Evolutionary conservation across 2,797 vertebrate species (phyloP).

Genomic region (Gila robusta): DNA sequence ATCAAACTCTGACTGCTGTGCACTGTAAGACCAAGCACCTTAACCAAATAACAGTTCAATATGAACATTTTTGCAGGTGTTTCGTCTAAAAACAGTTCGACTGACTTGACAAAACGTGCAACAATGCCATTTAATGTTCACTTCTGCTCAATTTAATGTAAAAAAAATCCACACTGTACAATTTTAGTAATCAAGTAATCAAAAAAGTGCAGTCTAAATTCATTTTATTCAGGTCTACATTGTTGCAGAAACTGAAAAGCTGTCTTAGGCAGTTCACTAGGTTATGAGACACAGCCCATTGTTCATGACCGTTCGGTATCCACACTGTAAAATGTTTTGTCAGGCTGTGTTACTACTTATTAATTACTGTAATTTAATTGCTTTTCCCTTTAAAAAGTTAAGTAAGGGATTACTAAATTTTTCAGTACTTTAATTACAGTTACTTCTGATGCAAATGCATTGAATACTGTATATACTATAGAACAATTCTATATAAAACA

Average conservation of each 20-base stretch:
- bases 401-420: neutral
- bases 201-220: neutral
- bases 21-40: neutral
- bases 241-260: neutral
- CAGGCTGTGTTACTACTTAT: neutral
- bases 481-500: neutral
- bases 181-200: neutral
- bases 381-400: neutral
- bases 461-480: neutral
- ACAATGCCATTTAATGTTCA: neutral
- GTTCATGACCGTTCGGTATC: neutral
- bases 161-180: neutral
- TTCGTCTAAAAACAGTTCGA: neutral
- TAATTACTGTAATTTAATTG: neutral
- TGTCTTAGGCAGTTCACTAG: too few relatives aligned
- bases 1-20: conserved; percentile 49
- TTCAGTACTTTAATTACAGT: neutral
- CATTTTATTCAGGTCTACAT: neutral
- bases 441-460: neutral
- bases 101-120: neutral
- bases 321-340: neutral
- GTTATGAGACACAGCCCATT: neutral
- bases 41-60: neutral
- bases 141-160: neutral
- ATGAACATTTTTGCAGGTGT: too few relatives aligned